Evolutionary conservation across 2,888 invertebrate species (phyloP).

Genomic region (Ennomos erosarius): DNA sequence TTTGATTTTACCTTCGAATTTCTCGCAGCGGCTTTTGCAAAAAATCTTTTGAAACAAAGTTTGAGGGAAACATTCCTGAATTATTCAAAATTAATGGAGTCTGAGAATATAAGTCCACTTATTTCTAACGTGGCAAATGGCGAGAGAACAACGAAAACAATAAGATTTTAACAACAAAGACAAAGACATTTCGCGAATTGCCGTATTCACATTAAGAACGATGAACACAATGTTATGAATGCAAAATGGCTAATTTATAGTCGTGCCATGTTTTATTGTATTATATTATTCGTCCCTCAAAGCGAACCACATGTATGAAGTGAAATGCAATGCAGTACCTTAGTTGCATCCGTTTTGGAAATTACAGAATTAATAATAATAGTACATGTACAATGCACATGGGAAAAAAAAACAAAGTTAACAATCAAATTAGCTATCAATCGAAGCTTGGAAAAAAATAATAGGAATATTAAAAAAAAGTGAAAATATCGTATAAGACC

Average conservation of each 20-base stretch:
- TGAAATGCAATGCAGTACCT: constrained; percentile 9
- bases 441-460: no score
- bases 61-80: constrained; percentile 2
- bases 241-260: constrained; percentile 34
- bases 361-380: no score
- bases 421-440: no score
- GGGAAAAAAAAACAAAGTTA: no score
- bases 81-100: constrained; percentile 10
- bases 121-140: constrained; percentile 16
- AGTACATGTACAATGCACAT: no score
- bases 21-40: background rate
- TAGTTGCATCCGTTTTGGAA: background rate
- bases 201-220: constrained; percentile 23
- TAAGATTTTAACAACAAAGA: constrained; percentile 16
- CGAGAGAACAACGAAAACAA: constrained; percentile 18
- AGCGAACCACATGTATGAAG: constrained; percentile 10
- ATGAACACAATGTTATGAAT: constrained; percentile 18
- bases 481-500: no score
- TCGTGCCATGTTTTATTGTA: constrained; percentile 29
- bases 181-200: constrained; percentile 27
- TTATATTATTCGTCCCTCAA: constrained; percentile 18
- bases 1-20: background rate
- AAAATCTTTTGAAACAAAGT: background rate
- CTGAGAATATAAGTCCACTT: constrained; percentile 15
- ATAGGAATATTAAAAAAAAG: no score